Base-by-base conservation (phyloP, 2,797 vertebrate species). In the Sparus aurata region DNA sequence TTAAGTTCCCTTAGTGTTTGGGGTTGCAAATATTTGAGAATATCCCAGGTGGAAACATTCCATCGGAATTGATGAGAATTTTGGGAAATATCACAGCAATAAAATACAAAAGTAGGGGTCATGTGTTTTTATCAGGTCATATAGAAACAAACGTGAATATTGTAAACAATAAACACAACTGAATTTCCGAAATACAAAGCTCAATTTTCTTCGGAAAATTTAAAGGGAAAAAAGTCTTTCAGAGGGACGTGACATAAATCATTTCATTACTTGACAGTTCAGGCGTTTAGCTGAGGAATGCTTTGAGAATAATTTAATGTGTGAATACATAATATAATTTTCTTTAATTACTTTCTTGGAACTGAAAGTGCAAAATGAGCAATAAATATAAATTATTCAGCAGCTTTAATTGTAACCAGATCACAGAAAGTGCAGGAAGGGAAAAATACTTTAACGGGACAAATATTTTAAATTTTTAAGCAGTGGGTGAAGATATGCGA, bases 391-490 rank as follows among this genome's bases (percentile, higher is more conserved):
- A 64, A 69, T 61, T 12, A 73, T 58, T 71, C 46, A 73, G 23
- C 9, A 8, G 67, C 18, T 18, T 20, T 54, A 57, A 49, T n/a
- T 64, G 17, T 34, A 49, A 64, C 27, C 30, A 0, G 4, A 75
- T 55, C 34, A 34, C 4, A 52, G 23, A 23, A 76, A 68, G 60
- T 15, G 49, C n/a, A 69, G 53, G 59, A 23, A 30, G 27, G 63
- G 25, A 64, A 30, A 82, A 63, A 57, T 2, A 34, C 12, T 77
- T 71, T n/a, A 81, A 73, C 54, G 22, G 45, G 8, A 34, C 30
- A 72, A 82, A 77, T 49, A 76, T 69, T 80, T 80, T 27, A 50
- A 55, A 9, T 75, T 78, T 34, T 38, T 22, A 70, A 81, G 67
- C 50, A 70, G 62, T 60, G 41, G 66, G 69, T 80, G 17, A 49